Base-by-base conservation (phyloP, 1,140 invertebrate genomes). In the Eumaeus atala region DNA sequence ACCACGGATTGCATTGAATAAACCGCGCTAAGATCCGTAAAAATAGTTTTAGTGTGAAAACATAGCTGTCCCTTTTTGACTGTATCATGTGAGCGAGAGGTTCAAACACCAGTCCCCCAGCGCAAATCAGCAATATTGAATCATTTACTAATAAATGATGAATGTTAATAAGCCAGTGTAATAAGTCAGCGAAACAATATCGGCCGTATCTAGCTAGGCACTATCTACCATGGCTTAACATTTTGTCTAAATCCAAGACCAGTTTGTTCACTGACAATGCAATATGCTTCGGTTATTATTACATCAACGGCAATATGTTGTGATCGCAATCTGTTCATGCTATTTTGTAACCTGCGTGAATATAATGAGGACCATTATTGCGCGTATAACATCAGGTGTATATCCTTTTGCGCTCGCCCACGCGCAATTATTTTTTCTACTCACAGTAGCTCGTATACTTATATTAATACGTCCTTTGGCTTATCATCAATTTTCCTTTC, bases 401-500 rank as follows among this genome's bases (percentile, higher is more conserved):
- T 14, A 44, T 44, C 40, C 40, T 44, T 12, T 14, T 44, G 40
- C 40, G 40, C 14, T 44, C 40, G 40, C 40, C 40, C 16, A 44
- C 40, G 16, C 40, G 40, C 40, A 44, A 44, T 44, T 44, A 44
- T 44, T 44, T 44, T 44, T 44, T 44, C 40, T 44, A 44, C 16
- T 44, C 14, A 44, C 40, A 44, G 40, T 44, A 44, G 40, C 40
- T 44, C 40, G 40, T 44, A 44, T 44, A 44, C 16, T 44, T 44
- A 44, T 44, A 44, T 44, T 17, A 44, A 44, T 44, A 44, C 40
- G 40, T 44, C 40, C 40, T 44, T 44, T 16, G 40, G 40, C 40
- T 44, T 44, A 44, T 44, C 40, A 44, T 44, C 40, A 44, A 44
- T 44, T 44, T 44, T 44, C 40, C 40, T 44, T 44, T 44, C 16